phyloP scores from a whole-genome alignment of 2,797 vertebrate genomes.

The Acanthurus tractus region DNA sequence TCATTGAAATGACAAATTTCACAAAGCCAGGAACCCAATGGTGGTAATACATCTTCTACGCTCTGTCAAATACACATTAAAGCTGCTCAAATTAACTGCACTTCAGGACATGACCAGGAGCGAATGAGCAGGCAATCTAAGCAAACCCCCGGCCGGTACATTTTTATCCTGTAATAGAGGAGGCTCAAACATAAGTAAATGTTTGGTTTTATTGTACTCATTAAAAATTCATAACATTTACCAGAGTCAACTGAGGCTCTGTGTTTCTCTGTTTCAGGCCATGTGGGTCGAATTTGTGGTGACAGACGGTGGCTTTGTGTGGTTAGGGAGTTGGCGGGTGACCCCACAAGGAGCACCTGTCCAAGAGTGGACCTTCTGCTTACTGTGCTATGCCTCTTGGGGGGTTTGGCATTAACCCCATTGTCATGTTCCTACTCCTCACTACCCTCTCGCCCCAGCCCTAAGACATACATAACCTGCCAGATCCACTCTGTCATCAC shows the following conservation, averaged over 20 bases:
- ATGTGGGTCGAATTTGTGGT: conserved; percentile 47
- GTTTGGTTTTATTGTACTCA: conserved; percentile 48
- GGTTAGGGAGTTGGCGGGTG: conserved; percentile 62
- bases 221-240: conserved; percentile 59
- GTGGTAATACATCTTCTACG: conserved; percentile 77
- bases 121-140: conserved; percentile 51
- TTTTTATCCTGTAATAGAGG: conserved; percentile 35
- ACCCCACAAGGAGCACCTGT: conserved; percentile 76
- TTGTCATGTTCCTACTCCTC: conserved; percentile 59
- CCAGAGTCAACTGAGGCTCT: conserved; percentile 57
- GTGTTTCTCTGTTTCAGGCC: conserved; percentile 50
- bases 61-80: conserved; percentile 76
- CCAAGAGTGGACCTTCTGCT: conserved; percentile 69
- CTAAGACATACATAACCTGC: conserved; percentile 72
- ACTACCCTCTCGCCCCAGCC: conserved; percentile 54
- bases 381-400: conserved; percentile 62
- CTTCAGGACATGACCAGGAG: conserved; percentile 55
- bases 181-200: conserved; percentile 48
- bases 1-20: conserved; percentile 76
- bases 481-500: conserved; percentile 79
- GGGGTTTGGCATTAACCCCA: conserved; percentile 74
- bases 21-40: conserved; percentile 68
- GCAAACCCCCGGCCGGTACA: conserved; percentile 29
- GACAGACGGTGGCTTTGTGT: conserved; percentile 74
- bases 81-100: conserved; percentile 70